Evolutionary conservation across 2,797 vertebrate genomes (phyloP).

Genomic region (Aldrovandia affinis): DNA sequence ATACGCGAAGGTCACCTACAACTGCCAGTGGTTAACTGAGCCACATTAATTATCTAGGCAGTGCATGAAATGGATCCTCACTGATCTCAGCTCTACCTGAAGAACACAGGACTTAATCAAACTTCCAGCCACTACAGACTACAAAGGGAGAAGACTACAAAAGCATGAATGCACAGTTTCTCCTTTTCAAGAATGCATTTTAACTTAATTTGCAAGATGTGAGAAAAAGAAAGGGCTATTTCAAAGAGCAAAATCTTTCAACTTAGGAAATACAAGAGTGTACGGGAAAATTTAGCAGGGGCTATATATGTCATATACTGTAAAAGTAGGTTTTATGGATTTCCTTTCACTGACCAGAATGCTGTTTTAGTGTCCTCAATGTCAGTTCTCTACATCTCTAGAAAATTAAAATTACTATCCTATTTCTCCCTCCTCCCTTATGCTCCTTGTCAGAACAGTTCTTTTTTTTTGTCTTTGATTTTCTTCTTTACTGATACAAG

Average conservation of each 20-base stretch:
- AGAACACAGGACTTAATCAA: constrained; percentile 18
- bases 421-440: constrained; percentile 17
- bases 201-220: constrained; percentile 20
- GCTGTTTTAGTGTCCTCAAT: neutral
- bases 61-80: neutral
- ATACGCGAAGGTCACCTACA: constrained; percentile 7
- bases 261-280: neutral
- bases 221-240: constrained; percentile 5
- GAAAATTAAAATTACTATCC: constrained; percentile 30
- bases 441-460: constrained; percentile 44
- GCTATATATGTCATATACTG: neutral
- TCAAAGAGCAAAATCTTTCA: neutral
- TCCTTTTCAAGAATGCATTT: constrained; percentile 17
- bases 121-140: neutral
- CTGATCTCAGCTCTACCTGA: constrained; percentile 8
- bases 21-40: constrained; percentile 3
- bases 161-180: neutral
- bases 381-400: constrained; percentile 34
- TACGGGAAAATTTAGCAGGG: neutral
- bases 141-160: neutral
- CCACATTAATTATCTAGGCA: constrained; percentile 23
- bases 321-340: neutral
- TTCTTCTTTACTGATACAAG: constrained; percentile 50
- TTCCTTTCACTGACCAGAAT: constrained; percentile 7
- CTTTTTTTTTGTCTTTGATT: constrained; percentile 53